These are phyloP conservation scores for Craniophora ligustri DNA, from an alignment of 2,888 invertebrate genomes.

Conservation along the genomic window DNA sequence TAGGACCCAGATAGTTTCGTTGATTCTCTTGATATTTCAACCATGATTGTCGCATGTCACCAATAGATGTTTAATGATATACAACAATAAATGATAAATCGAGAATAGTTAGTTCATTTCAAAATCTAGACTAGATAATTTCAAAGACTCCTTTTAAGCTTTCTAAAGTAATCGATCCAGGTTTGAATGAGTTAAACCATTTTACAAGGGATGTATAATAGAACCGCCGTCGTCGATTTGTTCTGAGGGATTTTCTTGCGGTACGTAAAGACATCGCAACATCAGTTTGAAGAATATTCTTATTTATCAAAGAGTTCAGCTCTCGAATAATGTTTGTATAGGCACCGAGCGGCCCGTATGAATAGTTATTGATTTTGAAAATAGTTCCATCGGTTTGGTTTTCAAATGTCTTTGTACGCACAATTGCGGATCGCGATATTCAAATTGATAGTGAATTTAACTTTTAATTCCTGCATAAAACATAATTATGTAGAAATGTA, in stretches of 20 bases:
- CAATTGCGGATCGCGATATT: slow-evolving; percentile 30
- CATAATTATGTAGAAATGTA: too few species aligned
- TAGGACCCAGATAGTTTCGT: too few species aligned
- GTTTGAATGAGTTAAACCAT: slow-evolving; percentile 40
- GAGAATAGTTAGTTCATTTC: too few species aligned
- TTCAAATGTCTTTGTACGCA: slow-evolving; percentile 28
- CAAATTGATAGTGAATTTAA: too few species aligned
- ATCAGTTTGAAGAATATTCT: slow-evolving; percentile 66
- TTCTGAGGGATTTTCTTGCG: slow-evolving; percentile 55
- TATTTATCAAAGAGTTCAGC: slow-evolving; percentile 69
- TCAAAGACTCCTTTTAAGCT: slow-evolving; percentile 26
- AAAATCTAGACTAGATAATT: too few species aligned
- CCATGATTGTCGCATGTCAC: too few species aligned
- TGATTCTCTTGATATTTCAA: too few species aligned
- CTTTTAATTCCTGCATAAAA: too few species aligned
- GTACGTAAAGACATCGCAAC: slow-evolving; percentile 55
- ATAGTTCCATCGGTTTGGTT: slow-evolving; percentile 46
- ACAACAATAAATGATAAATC: too few species aligned
- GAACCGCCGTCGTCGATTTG: slow-evolving; percentile 46
- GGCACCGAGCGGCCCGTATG: slow-evolving; percentile 59
- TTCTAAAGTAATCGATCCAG: slow-evolving; percentile 43
- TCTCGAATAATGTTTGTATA: slow-evolving; percentile 65
- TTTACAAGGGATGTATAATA: slow-evolving; percentile 52
- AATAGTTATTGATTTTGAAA: slow-evolving; percentile 68
- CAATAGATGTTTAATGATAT: too few species aligned